Evolutionary conservation across 2,888 invertebrate genomes (phyloP).

Genomic region (Neoascia interrupta): DNA sequence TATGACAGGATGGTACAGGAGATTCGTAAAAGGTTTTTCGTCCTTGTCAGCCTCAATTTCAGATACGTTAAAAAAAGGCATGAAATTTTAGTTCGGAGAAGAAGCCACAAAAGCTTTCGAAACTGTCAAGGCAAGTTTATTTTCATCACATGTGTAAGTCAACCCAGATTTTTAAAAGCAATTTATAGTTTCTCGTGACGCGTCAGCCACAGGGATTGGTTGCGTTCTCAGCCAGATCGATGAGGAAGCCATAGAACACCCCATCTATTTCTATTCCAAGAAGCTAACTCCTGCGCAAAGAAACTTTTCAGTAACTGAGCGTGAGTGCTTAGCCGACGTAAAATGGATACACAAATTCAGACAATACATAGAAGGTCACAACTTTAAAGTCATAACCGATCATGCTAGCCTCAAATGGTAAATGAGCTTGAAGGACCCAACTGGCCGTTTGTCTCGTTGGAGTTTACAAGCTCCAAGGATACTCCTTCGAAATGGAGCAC

Average conservation of each 20-base stretch:
- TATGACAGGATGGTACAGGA: constrained; percentile 14
- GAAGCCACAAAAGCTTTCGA: not conserved
- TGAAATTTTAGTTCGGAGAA: not conserved
- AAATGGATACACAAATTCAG: not conserved
- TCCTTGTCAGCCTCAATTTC: not conserved
- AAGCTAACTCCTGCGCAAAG: constrained; percentile 7
- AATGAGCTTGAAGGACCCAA: too few relatives aligned
- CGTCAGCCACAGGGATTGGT: constrained; percentile 2
- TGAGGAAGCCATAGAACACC: not conserved
- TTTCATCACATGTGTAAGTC: not conserved
- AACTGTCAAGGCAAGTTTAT: not conserved
- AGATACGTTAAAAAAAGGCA: not conserved
- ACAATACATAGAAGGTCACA: too few relatives aligned
- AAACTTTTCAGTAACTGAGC: constrained; percentile 10
- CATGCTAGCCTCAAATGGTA: too few relatives aligned
- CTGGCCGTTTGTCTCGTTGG: too few relatives aligned
- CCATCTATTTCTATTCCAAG: not conserved
- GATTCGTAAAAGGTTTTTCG: constrained; percentile 4
- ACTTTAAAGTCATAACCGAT: too few relatives aligned
- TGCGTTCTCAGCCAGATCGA: constrained; percentile 6
- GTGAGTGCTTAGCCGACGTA: constrained; percentile 16
- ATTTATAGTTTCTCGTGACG: not conserved
- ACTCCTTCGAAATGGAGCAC: too few relatives aligned
- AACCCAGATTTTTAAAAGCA: not conserved
- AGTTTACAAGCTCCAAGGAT: too few relatives aligned